Evolutionary conservation across 1,140 invertebrate genomes (phyloP).

Genomic region (Anastrepha obliqua): DNA sequence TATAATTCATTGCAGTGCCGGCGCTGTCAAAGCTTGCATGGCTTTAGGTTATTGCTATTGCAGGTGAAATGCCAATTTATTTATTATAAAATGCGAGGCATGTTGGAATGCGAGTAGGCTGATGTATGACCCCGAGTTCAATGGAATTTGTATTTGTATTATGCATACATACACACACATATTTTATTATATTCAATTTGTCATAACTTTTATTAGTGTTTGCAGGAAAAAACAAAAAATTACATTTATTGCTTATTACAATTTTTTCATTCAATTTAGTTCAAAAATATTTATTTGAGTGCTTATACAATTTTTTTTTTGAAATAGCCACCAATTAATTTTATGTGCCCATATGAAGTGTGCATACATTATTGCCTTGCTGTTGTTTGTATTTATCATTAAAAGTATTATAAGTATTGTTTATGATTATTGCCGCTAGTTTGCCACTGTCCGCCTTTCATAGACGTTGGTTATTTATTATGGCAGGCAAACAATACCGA

Average conservation of each 20-base stretch:
- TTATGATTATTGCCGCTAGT: not conserved
- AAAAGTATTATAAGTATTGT: slow-evolving; percentile 2
- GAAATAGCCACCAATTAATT: too few species aligned
- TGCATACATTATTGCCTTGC: not conserved
- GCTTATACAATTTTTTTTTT: too few species aligned
- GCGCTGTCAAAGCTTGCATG: not conserved
- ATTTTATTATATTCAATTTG: too few species aligned
- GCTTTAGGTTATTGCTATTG: not conserved
- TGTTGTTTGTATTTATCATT: not conserved
- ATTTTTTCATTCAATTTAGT: too few species aligned
- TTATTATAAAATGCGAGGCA: not conserved
- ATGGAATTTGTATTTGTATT: too few species aligned
- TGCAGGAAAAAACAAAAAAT: too few species aligned
- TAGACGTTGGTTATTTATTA: slow-evolving; percentile 9
- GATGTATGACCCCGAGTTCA: too few species aligned
- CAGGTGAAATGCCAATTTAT: not conserved
- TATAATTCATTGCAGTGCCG: not conserved
- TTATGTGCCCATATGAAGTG: too few species aligned
- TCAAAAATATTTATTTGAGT: too few species aligned
- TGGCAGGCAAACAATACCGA: slow-evolving; percentile 23
- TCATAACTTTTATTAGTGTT: too few species aligned
- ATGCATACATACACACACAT: too few species aligned
- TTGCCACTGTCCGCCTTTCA: not conserved
- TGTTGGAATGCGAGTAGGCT: not conserved
- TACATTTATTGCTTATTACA: too few species aligned